phyloP scores from a whole-genome alignment of 2,113 vertebrate genomes.

The Ptychochromis oligacanthus region DNA sequence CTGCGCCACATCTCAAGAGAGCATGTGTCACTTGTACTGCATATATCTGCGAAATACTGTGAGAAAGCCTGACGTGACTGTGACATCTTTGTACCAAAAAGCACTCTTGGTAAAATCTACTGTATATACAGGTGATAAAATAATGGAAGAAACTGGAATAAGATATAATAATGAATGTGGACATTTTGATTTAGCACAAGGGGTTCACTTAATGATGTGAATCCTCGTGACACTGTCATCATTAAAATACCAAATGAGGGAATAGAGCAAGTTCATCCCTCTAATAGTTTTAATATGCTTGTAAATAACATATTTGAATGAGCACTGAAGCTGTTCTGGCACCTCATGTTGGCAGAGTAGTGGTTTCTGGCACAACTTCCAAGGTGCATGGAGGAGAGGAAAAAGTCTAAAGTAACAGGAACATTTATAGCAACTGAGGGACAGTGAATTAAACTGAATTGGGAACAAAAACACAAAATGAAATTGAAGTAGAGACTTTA shows the following conservation, averaged over 20 bases:
- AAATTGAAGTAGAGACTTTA: background rate
- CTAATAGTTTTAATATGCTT: background rate
- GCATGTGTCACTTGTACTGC: slow-evolving; percentile 17
- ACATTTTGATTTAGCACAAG: background rate
- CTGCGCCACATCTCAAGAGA: background rate
- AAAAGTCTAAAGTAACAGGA: background rate
- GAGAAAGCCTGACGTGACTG: background rate
- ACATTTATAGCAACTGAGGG: background rate
- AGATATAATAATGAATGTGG: background rate
- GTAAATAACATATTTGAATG: slow-evolving; percentile 1
- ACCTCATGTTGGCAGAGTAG: background rate
- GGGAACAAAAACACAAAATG: slow-evolving; percentile 1
- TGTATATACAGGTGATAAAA: background rate
- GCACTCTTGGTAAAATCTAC: slow-evolving; percentile 1
- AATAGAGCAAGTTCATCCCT: background rate
- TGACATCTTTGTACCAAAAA: slow-evolving; percentile 1
- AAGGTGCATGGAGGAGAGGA: background rate
- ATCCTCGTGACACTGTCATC: background rate
- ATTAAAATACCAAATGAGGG: background rate
- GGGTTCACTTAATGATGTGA: slow-evolving; percentile 10
- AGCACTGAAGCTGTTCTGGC: background rate
- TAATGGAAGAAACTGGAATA: background rate
- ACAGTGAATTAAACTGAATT: background rate
- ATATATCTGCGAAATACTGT: background rate
- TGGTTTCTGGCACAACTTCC: background rate